These are phyloP conservation scores for Pomacea canaliculata DNA, from an alignment of 2,888 invertebrate genomes.

Conservation along the genomic window DNA sequence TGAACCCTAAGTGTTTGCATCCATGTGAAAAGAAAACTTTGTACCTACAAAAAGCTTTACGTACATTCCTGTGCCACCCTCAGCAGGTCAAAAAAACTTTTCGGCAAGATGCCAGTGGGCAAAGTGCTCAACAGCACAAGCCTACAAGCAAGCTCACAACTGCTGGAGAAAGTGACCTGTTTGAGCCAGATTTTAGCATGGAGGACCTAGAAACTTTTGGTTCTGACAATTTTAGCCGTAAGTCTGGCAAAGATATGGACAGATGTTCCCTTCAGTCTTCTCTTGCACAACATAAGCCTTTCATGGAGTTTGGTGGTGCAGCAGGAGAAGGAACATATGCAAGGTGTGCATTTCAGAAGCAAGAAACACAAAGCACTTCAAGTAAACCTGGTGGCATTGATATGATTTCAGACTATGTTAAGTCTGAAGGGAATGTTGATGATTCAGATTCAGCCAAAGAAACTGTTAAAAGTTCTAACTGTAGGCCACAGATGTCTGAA, in stretches of 20 bases:
- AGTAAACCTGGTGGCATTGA: too few relatives aligned
- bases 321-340: too few relatives aligned
- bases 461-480: too few relatives aligned
- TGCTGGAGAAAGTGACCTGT: conserved; percentile 32
- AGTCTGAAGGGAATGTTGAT: too few relatives aligned
- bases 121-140: background rate
- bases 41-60: conserved; percentile 30
- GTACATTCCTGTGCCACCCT: conserved; percentile 26
- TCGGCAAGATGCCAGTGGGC: background rate
- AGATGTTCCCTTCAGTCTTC: too few relatives aligned
- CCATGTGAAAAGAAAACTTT: conserved; percentile 21
- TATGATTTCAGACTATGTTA: too few relatives aligned
- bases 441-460: too few relatives aligned
- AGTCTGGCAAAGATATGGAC: background rate
- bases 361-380: too few relatives aligned
- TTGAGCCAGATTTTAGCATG: conserved; percentile 40
- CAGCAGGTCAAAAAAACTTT: background rate
- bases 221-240: conserved; percentile 16
- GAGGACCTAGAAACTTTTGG: conserved; percentile 44
- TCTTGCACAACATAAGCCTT: too few relatives aligned
- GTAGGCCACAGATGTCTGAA: too few relatives aligned
- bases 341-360: too few relatives aligned
- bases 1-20: conserved; percentile 11
- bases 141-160: background rate
- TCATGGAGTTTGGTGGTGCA: too few relatives aligned